Percentiles rank a stretch among this genome's conserved stretches.
phyloP scores from a whole-genome alignment of 2,113 vertebrate species.

The Podocnemis expansa region DNA sequence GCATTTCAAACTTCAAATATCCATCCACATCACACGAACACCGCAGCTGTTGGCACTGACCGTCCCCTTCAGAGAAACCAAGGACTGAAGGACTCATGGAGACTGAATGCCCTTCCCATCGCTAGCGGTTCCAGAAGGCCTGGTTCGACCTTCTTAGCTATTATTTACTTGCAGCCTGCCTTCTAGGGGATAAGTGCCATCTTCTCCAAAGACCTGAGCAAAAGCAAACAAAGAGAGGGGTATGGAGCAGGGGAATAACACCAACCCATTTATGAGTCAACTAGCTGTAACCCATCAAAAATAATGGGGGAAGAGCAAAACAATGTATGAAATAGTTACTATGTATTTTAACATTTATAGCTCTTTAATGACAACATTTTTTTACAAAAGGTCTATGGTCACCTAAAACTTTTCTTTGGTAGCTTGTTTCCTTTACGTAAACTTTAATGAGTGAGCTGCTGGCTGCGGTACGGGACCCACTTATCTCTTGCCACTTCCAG shows the following conservation, averaged over 20 bases:
- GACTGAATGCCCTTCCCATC: neutral
- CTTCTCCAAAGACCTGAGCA: neutral
- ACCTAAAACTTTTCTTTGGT: no score
- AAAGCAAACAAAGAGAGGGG: neutral
- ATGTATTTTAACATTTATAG: no score
- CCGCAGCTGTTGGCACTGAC: neutral
- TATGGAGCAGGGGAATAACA: neutral
- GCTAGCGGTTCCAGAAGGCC: neutral
- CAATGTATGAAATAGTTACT: no score
- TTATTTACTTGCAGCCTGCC: neutral
- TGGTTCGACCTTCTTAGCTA: rapidly evolving
- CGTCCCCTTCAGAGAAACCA: neutral
- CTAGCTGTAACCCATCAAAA: no score
- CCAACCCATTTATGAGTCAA: neutral
- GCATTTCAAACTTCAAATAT: neutral
- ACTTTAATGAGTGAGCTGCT: no score
- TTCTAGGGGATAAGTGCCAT: neutral
- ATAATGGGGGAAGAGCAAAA: no score
- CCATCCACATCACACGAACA: rapidly evolving
- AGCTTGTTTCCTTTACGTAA: no score
- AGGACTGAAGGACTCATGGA: rapidly evolving
- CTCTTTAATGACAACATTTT: no score
- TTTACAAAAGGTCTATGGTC: no score
- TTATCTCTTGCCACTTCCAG: no score
- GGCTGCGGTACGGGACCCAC: no score